A percentile compares a stretch with the other conserved stretches of the same genome.
phyloP scores from a whole-genome alignment of 1,140 invertebrate genomes.

The Anastrepha obliqua region DNA sequence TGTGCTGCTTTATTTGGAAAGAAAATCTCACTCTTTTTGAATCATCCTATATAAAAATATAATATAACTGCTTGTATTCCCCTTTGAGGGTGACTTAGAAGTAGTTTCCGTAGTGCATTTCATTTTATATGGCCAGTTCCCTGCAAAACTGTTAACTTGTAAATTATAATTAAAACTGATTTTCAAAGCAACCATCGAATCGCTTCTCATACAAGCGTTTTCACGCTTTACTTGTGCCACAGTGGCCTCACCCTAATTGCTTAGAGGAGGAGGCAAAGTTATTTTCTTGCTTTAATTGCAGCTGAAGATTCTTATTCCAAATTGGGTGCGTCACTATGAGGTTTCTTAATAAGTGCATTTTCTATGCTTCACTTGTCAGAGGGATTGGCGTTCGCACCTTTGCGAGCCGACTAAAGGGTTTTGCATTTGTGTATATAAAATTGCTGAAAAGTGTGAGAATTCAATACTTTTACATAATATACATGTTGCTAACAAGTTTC shows the following conservation, averaged over 20 bases:
- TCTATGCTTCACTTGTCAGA: constrained; percentile 8
- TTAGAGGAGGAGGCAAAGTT: neutral
- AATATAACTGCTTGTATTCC: no score
- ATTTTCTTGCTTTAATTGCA: neutral
- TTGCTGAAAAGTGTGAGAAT: neutral
- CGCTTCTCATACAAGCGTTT: neutral
- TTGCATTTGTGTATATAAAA: no score
- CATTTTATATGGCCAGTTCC: neutral
- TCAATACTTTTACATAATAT: neutral
- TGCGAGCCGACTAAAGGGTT: no score
- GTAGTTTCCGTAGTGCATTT: neutral
- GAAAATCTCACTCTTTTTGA: no score
- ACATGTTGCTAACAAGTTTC: neutral
- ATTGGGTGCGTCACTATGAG: constrained; percentile 3
- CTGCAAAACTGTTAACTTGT: neutral
- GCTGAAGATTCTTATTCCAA: neutral
- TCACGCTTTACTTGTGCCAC: neutral
- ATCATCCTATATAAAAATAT: no score
- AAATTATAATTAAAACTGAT: constrained; percentile 39
- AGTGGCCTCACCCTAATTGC: constrained; percentile 33
- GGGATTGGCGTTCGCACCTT: neutral
- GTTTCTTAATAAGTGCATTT: constrained; percentile 13
- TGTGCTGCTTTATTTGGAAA: no score
- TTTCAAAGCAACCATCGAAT: constrained; percentile 15
- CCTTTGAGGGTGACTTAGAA: no score